phyloP scores from a whole-genome alignment of 1,140 invertebrate species.

The Drosophila persimilis region DNA sequence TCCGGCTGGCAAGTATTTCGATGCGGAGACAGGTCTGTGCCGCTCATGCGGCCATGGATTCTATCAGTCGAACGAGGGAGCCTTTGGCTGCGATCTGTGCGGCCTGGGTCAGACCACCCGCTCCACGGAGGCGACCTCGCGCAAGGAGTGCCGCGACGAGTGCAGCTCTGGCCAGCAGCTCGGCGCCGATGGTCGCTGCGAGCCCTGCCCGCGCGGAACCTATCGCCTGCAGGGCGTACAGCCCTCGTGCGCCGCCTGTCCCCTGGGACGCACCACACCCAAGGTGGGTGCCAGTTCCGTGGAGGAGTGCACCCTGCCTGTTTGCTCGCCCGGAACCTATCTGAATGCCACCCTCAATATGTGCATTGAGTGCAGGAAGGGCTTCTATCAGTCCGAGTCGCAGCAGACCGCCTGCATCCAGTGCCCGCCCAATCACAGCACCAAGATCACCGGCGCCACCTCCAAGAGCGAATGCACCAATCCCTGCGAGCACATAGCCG shows the following conservation, averaged over 20 bases:
- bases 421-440: constrained; percentile 96
- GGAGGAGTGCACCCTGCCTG: constrained; percentile 95
- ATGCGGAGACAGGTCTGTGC: constrained; percentile 92
- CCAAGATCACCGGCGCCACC: constrained; percentile 89
- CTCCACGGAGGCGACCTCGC: constrained; percentile 94
- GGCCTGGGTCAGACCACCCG: constrained; percentile 96
- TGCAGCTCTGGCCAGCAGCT: constrained; percentile 96
- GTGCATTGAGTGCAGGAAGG: constrained; percentile 95
- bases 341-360: constrained; percentile 92
- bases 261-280: constrained; percentile 93
- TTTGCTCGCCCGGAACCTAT: constrained; percentile 92
- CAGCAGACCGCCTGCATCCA: constrained; percentile 94
- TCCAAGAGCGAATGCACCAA: constrained; percentile 94
- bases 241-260: constrained; percentile 94
- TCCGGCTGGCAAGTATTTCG: constrained; percentile 95
- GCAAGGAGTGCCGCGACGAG: constrained; percentile 94
- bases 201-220: constrained; percentile 94
- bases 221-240: constrained; percentile 94
- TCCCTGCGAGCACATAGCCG: constrained; percentile 90
- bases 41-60: constrained; percentile 96
- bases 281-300: constrained; percentile 91
- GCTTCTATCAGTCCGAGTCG: constrained; percentile 95
- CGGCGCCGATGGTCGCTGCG: constrained; percentile 94
- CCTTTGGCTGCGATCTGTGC: constrained; percentile 94
- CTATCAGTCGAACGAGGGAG: constrained; percentile 95